Evolutionary conservation across 2,797 vertebrate species (phyloP).

Genomic region (Lycodopsis pacificus): DNA sequence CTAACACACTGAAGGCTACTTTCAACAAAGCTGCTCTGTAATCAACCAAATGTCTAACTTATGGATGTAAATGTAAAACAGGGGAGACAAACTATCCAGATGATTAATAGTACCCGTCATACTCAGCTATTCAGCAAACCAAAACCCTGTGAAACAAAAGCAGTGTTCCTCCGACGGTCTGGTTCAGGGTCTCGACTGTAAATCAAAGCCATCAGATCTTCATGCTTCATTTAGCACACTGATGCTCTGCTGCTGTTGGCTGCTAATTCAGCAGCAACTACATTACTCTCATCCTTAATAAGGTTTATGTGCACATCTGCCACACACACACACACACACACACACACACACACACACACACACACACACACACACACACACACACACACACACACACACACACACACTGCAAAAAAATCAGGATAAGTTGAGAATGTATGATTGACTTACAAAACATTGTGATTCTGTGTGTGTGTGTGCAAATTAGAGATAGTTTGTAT

Average conservation of each 20-base stretch:
- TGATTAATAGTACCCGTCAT: background rate
- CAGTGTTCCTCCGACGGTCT: background rate
- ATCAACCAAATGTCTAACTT: conserved; percentile 1
- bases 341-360: background rate
- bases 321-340: background rate
- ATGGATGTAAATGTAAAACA: background rate
- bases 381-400: background rate
- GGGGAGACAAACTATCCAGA: background rate
- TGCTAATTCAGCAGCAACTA: conserved; percentile 74
- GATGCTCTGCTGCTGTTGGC: conserved; percentile 53
- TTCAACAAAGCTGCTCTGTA: background rate
- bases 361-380: background rate
- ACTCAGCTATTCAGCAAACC: background rate
- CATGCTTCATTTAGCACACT: conserved; percentile 48
- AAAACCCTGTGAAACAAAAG: conserved; percentile 24
- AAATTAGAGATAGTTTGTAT: background rate
- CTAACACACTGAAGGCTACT: background rate
- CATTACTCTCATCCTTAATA: conserved; percentile 68
- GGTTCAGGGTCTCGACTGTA: conserved; percentile 29
- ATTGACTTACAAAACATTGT: background rate
- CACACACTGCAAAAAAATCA: background rate
- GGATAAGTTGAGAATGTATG: background rate
- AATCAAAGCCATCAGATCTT: conserved; percentile 47
- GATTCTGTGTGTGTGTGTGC: background rate
- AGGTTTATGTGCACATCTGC: conserved; percentile 63